These are phyloP conservation scores for Eucidaris tribuloides DNA, from an alignment of 35 echinoderm and acorn worm species.

Conservation along the genomic window DNA sequence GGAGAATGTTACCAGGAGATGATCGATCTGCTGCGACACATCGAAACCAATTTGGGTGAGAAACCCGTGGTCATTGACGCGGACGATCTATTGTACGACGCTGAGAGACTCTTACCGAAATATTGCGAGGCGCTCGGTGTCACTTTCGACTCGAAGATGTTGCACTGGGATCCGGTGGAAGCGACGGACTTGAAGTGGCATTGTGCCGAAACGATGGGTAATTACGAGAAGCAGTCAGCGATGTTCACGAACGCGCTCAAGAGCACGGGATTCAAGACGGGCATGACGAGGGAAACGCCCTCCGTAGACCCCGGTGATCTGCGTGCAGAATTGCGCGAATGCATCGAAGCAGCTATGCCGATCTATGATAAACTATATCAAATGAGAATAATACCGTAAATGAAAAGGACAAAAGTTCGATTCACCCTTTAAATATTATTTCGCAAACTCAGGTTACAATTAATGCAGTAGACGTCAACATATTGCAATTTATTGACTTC, in stretches of 20 bases:
- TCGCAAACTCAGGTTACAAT: neutral
- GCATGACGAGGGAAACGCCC: too few species aligned
- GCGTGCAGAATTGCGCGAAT: neutral
- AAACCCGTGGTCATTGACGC: constrained; percentile 14
- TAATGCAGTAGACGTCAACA: neutral
- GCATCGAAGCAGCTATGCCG: neutral
- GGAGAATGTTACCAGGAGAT: constrained; percentile 2
- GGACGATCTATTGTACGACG: constrained; percentile 7
- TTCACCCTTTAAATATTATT: too few species aligned
- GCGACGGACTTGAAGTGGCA: neutral
- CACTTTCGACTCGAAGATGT: neutral
- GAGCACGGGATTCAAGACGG: neutral
- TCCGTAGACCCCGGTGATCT: too few species aligned
- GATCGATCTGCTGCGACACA: neutral
- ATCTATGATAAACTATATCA: neutral
- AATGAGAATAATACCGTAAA: neutral
- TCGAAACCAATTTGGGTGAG: neutral
- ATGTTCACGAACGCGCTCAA: neutral
- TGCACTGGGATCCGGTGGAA: neutral
- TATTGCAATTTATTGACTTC: neutral
- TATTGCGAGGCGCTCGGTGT: neutral
- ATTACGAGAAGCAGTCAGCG: neutral
- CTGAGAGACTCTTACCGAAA: neutral
- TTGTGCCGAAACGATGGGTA: neutral
- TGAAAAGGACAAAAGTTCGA: neutral